Conservation (phyloP, 2,113 vertebrate species). For the Pseudorasbora parva region DNA sequence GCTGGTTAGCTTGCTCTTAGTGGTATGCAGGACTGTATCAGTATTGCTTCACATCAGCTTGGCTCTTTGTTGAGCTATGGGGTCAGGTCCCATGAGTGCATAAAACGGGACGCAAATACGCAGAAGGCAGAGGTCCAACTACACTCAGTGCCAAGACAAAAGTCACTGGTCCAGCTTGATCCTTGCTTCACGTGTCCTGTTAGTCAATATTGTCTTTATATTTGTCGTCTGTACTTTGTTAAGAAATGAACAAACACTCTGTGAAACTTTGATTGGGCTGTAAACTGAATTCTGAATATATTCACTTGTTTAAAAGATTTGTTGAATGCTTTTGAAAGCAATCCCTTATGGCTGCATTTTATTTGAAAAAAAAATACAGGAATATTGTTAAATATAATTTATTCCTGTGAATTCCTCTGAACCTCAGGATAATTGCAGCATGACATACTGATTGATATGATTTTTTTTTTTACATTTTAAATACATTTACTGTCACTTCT, state of each 20-base stretch:
- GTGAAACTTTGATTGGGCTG: background rate
- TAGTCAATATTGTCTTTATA: background rate
- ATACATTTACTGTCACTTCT: background rate
- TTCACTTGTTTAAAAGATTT: no score
- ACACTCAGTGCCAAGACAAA: background rate
- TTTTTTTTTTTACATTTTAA: no score
- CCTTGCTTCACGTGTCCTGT: background rate
- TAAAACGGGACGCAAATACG: background rate
- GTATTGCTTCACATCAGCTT: background rate
- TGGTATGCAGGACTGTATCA: conserved; percentile 24
- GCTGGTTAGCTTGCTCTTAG: background rate
- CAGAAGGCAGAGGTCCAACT: background rate
- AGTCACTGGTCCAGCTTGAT: background rate
- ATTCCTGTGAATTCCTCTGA: background rate
- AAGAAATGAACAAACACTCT: background rate
- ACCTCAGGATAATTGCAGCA: background rate
- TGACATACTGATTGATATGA: background rate
- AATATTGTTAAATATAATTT: background rate
- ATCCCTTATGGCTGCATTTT: background rate
- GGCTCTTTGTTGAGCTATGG: conserved; percentile 20
- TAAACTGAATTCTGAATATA: no score
- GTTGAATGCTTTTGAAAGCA: no score
- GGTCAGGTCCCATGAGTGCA: background rate
- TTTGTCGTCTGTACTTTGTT: background rate
- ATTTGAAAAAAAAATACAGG: background rate